Evolutionary conservation across 2,797 vertebrate species (phyloP).

Genomic region (Perodicticus potto): DNA sequence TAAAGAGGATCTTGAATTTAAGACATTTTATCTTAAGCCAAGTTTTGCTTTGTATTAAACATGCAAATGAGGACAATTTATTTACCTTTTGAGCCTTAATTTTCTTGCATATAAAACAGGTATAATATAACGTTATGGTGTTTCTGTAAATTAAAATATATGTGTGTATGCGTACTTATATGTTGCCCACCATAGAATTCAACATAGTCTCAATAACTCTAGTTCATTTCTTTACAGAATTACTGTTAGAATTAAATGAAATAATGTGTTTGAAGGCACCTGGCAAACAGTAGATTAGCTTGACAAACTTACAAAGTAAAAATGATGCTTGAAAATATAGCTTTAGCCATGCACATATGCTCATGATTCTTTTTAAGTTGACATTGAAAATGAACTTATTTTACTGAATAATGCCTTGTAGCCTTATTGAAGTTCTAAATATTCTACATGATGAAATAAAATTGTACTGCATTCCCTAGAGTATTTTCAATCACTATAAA

Average conservation of each 20-base stretch:
- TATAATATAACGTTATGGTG: neutral
- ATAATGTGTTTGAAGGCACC: slow-evolving; percentile 56
- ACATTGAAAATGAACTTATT: slow-evolving; percentile 64
- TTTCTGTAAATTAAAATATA: slow-evolving; percentile 49
- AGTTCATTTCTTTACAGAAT: slow-evolving; percentile 57
- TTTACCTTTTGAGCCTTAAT: slow-evolving; percentile 30
- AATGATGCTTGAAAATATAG: slow-evolving; percentile 48
- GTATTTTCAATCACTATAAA: slow-evolving; percentile 70
- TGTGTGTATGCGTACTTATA: neutral
- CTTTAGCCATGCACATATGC: neutral
- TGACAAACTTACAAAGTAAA: slow-evolving; percentile 63
- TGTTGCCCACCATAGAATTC: neutral
- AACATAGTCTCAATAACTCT: slow-evolving; percentile 11
- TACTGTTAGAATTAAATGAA: slow-evolving; percentile 67
- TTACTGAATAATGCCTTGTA: slow-evolving; percentile 55
- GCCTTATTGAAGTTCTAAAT: slow-evolving; percentile 70
- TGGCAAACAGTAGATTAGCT: slow-evolving; percentile 53
- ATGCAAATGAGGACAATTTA: neutral
- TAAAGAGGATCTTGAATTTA: neutral
- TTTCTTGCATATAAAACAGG: slow-evolving; percentile 14
- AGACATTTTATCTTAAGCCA: neutral
- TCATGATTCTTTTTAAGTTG: slow-evolving; percentile 59
- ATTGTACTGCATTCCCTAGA: slow-evolving; percentile 58
- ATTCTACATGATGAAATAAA: slow-evolving; percentile 69
- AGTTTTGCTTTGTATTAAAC: slow-evolving; percentile 38